Evolutionary conservation across 2,888 invertebrate species (phyloP), one percentile per base, ranked within the genome.

Genomic region (Yponomeuta evonymella): DNA sequence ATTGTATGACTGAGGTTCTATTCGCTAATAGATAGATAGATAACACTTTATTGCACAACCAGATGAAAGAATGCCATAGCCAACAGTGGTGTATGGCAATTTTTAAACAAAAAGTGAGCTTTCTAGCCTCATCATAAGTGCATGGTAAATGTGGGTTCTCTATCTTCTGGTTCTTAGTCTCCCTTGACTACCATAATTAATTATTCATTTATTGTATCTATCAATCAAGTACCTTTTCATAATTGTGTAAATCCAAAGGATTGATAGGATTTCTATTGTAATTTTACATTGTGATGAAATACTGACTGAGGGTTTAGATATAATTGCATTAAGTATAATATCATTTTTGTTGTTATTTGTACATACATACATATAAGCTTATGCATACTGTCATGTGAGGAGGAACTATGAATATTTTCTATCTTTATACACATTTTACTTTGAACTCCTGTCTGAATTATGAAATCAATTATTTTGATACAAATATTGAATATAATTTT

Each of bases 261-360:
- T 85, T 81, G 71, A 75, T 79, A 75, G 75, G 77, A 76, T 77
- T 79, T 77, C 73, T 78, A 75, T 75, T 76, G 77, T 75, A 79
- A 85, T 84, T 85, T 84, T 85, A 83, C 78, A 79, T 80, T 85
- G 86, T 89, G 88, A 89, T 88, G 82, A 82, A 83, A 82, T 79
- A 90, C 88, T 90, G 89, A 90, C 71, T 71, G 69, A 71, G n/a
- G 62, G 12, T 58, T 73, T 75, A 74, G 74, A 74, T 75, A 75
- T 74, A 71, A 65, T 69, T 71, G 62, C 67, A 72, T 73, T 76
- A 75, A 58, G 43, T 75, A 36, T 12, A 63, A 23, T 29, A 23
- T 64, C 36, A 29, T 70, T 65, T 64, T 48, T n/a, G 64, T 48
- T 43, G 58, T 66, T 68, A 67, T 71, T 67, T 71, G 62, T 71